Conservation (phyloP, 2,113 vertebrate genomes). For the Corynorhinus townsendii region DNA sequence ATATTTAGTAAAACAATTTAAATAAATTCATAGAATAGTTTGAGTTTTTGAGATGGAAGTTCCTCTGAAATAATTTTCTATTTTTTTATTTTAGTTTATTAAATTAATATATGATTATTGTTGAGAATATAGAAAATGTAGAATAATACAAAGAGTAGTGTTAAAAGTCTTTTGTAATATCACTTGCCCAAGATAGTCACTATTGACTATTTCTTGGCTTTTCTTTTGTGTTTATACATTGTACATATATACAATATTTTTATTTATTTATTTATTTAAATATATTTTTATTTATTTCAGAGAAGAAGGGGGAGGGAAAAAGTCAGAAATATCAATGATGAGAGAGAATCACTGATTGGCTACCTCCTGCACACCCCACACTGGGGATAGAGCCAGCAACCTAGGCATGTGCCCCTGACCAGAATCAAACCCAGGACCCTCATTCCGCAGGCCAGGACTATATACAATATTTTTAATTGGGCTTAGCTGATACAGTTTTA, state of each 20-base stretch:
- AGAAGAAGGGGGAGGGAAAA: too few species aligned
- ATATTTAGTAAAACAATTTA: slow-evolving; percentile 15
- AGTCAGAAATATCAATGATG: too few species aligned
- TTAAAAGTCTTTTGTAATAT: neutral
- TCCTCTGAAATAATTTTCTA: neutral
- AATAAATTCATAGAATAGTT: slow-evolving; percentile 10
- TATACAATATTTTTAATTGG: neutral
- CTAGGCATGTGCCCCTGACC: too few species aligned
- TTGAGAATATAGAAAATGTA: neutral
- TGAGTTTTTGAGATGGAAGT: neutral
- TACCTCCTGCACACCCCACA: too few species aligned
- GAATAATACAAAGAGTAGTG: neutral
- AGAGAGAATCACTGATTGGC: too few species aligned
- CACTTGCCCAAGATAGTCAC: neutral
- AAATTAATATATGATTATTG: slow-evolving; percentile 4
- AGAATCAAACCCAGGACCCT: too few species aligned
- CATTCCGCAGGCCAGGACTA: too few species aligned
- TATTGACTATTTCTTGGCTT: neutral
- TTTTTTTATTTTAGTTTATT: slow-evolving; percentile 9
- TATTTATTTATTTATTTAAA: too few species aligned
- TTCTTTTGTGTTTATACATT: neutral
- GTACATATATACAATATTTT: neutral
- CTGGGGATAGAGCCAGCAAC: too few species aligned
- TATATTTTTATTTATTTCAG: too few species aligned
- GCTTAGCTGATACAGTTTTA: neutral